Evolutionary conservation across 35 echinoderm and acorn worm genomes (phyloP), one percentile per base, ranked within the genome.

Genomic region (Nesometra sesokonis): DNA sequence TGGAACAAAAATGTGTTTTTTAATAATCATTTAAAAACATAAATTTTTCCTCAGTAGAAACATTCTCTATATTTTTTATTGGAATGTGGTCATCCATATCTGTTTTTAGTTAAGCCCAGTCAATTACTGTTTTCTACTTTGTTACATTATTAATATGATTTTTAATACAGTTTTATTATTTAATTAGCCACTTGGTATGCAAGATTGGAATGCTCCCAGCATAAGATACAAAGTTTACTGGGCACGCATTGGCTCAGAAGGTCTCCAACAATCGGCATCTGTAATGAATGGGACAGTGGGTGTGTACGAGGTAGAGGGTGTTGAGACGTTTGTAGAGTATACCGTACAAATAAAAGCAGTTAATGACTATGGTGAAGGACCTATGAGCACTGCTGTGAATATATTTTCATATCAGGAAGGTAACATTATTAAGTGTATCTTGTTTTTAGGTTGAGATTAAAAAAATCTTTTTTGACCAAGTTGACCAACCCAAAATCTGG

Each of bases 391-490:
- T 37, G 17, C 32, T 4, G 77, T 79, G 15, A 77, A 78, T 32
- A 84, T 97, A 15, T 93, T 93, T 34, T 97, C 94, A 11, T 93
- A 86, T 82, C 88, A 97, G 43, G 80, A 86, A 94, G 88, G 95
- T 98, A 82, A 80, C 88, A 43, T n/a, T n/a, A n/a, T n/a, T n/a
- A n/a, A n/a, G n/a, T n/a, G n/a, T n/a, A n/a, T n/a, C n/a, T n/a
- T n/a, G n/a, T n/a, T n/a, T n/a, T n/a, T n/a, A n/a, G n/a, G n/a
- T n/a, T n/a, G n/a, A n/a, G n/a, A n/a, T n/a, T n/a, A n/a, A n/a
- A n/a, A n/a, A n/a, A n/a, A n/a, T n/a, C n/a, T n/a, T n/a, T n/a
- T n/a, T n/a, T n/a, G n/a, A n/a, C n/a, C n/a, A n/a, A n/a, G n/a
- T n/a, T n/a, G n/a, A n/a, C n/a, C n/a, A n/a, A n/a, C n/a, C n/a